Base-by-base conservation (phyloP, 2,888 invertebrate genomes). In the Limnephilus marmoratus region DNA sequence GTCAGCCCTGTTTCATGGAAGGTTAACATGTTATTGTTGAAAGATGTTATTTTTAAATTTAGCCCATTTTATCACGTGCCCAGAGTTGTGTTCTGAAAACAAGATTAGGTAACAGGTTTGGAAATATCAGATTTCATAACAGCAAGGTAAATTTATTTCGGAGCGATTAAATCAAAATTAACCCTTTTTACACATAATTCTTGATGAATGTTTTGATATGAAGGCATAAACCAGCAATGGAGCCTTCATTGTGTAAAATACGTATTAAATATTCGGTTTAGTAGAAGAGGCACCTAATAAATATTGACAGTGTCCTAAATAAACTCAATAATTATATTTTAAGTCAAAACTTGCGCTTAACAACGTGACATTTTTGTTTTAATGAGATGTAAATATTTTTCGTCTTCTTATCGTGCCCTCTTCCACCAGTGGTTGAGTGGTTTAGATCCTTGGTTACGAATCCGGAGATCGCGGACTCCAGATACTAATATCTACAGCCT, bases 31-130 rank as follows among this genome's bases (percentile, higher is more conserved):
- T 68, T 87, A 31, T 87, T 34, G 53, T 68, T 87, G 29, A 87
- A 53, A 87, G 15, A 85, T 85, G 7, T 85, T 85, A 68, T 87
- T 87, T 31, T 68, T 53, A 68, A 87, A 68, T 90, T 90, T 81
- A 37, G 41, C 81, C 29, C 41, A 90, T 90, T 81, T 90, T 81
- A 90, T 90, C 90, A 90, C 90, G 90, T 81, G 90, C 90, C 81
- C 4, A 45, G 81, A 90, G 90, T 53, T 53, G 87, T 45, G 85
- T 90, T 87, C 68, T 4, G 68, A 68, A 24, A 87, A 87, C 87
- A 87, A 68, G 68, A 87, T 87, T 68, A 87, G 18, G 87, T 87
- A 87, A 87, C 87, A 87, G 87, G 87, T 87, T 87, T 87, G 29
- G 31, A 34, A 29, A 53, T 87, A 87, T 87, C 87, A 87, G 68